Evolutionary conservation across 2,888 invertebrate species (phyloP), one percentile per base, ranked within the genome.

Genomic region (Hemistola chrysoprasaria): DNA sequence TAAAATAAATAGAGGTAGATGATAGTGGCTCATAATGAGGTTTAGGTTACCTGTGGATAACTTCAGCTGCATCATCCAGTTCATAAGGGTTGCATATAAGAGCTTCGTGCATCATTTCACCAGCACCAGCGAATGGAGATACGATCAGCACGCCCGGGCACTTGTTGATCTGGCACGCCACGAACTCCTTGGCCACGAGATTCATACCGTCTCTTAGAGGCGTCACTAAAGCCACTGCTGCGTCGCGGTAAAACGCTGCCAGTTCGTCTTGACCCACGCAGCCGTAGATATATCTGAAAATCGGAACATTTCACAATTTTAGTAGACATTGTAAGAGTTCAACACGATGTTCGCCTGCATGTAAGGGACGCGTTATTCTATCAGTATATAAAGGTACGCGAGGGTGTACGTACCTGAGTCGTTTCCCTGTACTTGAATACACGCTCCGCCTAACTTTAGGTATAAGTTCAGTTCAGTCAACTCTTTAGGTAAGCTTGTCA

Each of bases 81-180:
- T 97, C 97, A 63, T 97, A 96, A 0, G 97, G 97, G 76, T 97
- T 97, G 70, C 95, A 96, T 33, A 96, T 92, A 6, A 97, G 88
- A 1, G 97, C 97, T 72, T 97, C 97, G 79, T 96, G 96, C 97
- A 97, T 97, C 91, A 95, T 96, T 77, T 97, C 96, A 0, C 96
- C 96, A 3, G 97, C 97, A 0, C 97, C 97, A 40, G 97, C 97
- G 70, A 97, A 97, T 0, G 97, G 97, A 0, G 97, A 97, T 5
- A 97, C 93, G 32, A 97, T 95, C 22, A 97, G 80, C 0, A 97
- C 97, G 1, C 97, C 97, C 0, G 95, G 96, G 0, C 95, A 93
- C 11, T 92, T 92, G 62, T 96, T 96, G 22, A 96, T 96, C 79
- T 97, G 96, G 65, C 97, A 97, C 1, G 97, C 97, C 0, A 97